These are phyloP conservation scores for Takifugu ocellatus DNA, from an alignment of 2,797 vertebrate species.

Conservation along the genomic window DNA sequence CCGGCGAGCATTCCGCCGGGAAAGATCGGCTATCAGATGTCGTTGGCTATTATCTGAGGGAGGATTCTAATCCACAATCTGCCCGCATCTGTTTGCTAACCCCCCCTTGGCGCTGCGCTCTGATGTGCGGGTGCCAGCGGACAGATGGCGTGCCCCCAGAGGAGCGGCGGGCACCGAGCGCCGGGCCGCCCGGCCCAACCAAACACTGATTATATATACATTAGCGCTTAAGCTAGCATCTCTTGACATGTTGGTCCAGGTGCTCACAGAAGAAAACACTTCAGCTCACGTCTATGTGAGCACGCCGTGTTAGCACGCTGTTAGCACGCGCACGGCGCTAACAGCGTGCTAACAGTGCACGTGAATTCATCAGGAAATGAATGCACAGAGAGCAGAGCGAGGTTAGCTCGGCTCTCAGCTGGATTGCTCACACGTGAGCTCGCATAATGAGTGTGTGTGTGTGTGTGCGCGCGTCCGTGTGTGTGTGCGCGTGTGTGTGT, in stretches of 20 bases:
- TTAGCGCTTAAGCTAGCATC: too few relatives aligned
- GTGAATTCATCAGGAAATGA: slow-evolving; percentile 72
- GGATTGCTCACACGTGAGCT: slow-evolving; percentile 68
- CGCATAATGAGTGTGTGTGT: slow-evolving; percentile 72
- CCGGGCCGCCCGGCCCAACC: too few relatives aligned
- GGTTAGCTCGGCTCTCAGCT: slow-evolving; percentile 71
- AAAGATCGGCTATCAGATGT: slow-evolving; percentile 75
- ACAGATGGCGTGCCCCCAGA: slow-evolving; percentile 75
- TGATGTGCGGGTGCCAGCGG: slow-evolving; percentile 68
- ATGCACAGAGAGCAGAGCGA: slow-evolving; percentile 67
- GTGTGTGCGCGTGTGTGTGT: too few relatives aligned
- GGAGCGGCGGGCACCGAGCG: slow-evolving; percentile 41
- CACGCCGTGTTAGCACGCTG: too few relatives aligned
- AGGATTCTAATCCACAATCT: slow-evolving; percentile 77
- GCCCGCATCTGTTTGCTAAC: slow-evolving; percentile 74
- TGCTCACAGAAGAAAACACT: slow-evolving; percentile 45
- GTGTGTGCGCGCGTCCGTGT: slow-evolving; percentile 38
- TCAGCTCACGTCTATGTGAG: slow-evolving; percentile 29
- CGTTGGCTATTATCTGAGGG: slow-evolving; percentile 77
- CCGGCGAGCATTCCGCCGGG: slow-evolving; percentile 66
- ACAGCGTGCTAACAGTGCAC: slow-evolving; percentile 65
- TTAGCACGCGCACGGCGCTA: slow-evolving; percentile 20
- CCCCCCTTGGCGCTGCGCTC: slow-evolving; percentile 55
- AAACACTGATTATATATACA: too few relatives aligned
- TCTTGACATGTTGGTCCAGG: slow-evolving; percentile 42